Conservation (phyloP, 2,888 invertebrate species). For the Temnothorax rugatulus region DNA sequence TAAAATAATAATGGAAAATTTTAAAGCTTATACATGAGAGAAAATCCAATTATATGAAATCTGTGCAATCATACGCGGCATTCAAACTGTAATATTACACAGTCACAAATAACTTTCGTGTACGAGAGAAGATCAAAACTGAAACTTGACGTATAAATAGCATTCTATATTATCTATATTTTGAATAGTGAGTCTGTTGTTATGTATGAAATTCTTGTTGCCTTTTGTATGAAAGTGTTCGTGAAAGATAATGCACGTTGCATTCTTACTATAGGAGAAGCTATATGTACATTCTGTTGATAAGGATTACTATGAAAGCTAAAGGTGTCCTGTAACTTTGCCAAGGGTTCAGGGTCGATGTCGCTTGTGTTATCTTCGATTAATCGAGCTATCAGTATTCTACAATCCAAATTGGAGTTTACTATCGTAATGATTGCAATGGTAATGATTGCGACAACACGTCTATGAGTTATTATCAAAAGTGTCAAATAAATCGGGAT, state of each 20-base stretch:
- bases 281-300: constrained; percentile 35
- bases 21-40: neutral
- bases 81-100: constrained; percentile 32
- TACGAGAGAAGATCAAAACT: neutral
- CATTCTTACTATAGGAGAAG: constrained; percentile 2
- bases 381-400: constrained; percentile 1
- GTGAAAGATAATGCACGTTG: constrained; percentile 19
- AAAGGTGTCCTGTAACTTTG: neutral
- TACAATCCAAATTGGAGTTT: neutral
- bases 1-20: constrained; percentile 32
- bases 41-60: constrained; percentile 28
- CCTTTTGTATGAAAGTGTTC: constrained; percentile 4
- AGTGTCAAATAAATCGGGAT: neutral
- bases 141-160: constrained; percentile 4
- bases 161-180: neutral
- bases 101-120: constrained; percentile 17
- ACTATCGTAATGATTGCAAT: neutral
- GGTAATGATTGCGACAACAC: neutral
- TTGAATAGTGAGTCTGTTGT: neutral
- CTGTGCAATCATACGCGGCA: constrained; percentile 45
- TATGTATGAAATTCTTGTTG: constrained; percentile 5
- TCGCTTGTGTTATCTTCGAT: neutral
- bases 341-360: neutral
- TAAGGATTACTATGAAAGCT: constrained; percentile 2
- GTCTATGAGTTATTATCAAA: constrained; percentile 7